Base-by-base conservation (phyloP, 2,888 invertebrate species). In the Habrosyne pyritoides region DNA sequence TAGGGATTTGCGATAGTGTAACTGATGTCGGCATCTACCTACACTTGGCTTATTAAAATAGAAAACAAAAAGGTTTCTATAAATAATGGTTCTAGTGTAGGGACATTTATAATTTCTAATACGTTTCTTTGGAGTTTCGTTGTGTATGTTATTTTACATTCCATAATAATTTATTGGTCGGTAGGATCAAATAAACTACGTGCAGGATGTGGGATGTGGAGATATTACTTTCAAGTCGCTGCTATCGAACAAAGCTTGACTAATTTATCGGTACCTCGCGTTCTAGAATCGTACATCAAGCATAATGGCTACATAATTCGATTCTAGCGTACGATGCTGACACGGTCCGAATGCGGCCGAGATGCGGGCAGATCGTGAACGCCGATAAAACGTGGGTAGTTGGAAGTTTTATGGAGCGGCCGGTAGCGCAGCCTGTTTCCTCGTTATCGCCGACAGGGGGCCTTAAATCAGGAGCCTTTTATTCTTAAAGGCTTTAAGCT, bases 381-480 rank as follows among this genome's bases (percentile, higher is more conserved):
- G 69, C 67, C 82, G 87, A 87, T 86, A 84, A 85, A 83, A 80
- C 75, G 82, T 78, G 82, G 84, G 82, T 86, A 85, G 84, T 85
- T 79, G 79, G 72, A 79, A 84, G 83, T 86, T 88, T 90, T 88
- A 90, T 88, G 81, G 81, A 80, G 80, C 77, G 81, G 76, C 79
- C 83, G 79, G 83, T 83, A 79, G 83, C 81, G 74, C 73, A 77
- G 83, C 79, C 81, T 82, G 87, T 83, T 85, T 83, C 77, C 83
- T 81, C 84, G 87, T 88, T 91, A 91, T 91, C 91, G 85, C 80
- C 83, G 80, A 75, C 82, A 72, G 74, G 83, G 78, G 81, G 84
- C 84, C 77, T 81, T 89, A 87, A 89, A 90, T 90, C 89, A 89
- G 83, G 65, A 76, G 75, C 79, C 81, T 83, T 86, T 82, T 87